phyloP scores from a whole-genome alignment of 2,797 vertebrate species.

The Acrocephalus scirpaceus region DNA sequence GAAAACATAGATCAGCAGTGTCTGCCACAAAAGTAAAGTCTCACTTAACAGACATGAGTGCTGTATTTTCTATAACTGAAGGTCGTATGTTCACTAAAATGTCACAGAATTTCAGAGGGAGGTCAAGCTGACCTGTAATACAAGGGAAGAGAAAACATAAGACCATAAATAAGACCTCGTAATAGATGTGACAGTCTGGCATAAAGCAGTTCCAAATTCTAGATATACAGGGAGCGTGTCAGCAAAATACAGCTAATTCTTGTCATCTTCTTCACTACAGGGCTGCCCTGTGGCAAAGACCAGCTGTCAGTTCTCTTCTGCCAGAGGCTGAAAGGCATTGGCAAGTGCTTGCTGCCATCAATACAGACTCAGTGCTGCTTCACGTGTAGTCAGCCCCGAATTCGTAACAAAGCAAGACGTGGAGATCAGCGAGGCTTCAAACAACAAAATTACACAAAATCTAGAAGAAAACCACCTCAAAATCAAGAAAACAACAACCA shows the following conservation, averaged over 20 bases:
- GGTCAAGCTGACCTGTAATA: neutral
- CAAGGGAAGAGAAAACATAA: neutral
- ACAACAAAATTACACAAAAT: neutral
- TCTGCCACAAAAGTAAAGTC: neutral
- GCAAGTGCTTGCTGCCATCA: constrained; percentile 68
- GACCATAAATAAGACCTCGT: neutral
- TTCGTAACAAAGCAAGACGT: neutral
- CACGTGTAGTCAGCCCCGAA: constrained; percentile 57
- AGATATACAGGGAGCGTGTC: neutral
- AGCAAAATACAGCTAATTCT: neutral
- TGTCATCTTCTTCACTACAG: constrained; percentile 52
- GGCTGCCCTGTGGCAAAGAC: constrained; percentile 73
- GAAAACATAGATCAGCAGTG: neutral
- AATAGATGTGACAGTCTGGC: neutral
- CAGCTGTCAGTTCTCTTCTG: constrained; percentile 78
- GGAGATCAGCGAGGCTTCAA: constrained; percentile 12
- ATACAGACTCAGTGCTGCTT: constrained; percentile 77
- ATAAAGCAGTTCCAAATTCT: neutral
- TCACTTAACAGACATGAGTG: neutral
- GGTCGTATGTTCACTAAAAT: neutral
- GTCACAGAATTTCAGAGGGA: neutral
- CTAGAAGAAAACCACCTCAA: constrained; percentile 25
- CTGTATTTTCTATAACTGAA: neutral
- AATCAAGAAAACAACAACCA: neutral
- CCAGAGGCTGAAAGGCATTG: constrained; percentile 74